Base-by-base conservation (phyloP, 1,140 invertebrate genomes). In the Nephotettix cincticeps region DNA sequence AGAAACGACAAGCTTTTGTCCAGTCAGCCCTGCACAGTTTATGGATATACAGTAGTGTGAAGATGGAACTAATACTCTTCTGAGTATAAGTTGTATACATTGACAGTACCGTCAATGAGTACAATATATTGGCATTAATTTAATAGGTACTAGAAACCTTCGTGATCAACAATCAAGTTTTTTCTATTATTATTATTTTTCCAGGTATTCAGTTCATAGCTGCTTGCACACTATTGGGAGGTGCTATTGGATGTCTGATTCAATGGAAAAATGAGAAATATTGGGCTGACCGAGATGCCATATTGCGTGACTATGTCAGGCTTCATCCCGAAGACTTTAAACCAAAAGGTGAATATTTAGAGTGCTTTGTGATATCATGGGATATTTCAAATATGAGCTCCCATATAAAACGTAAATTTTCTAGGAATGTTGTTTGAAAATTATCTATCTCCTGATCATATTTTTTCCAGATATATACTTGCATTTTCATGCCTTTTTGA, bases 321-420 rank as follows among this genome's bases (percentile, higher is more conserved):
- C 80, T 85, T 61, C 90, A 92, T 80, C 89, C 89, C 27, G 89
- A 91, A 74, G 87, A 90, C 78, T 91, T 91, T 74, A 83, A 85
- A 71, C 76, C 78, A 4, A 87, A 85, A 76, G 81, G 89, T 90
- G 79, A 65, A 30, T 68, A 61, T 67, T 70, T 29, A 17, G 17
- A 27, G 14, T 36, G 40, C n/a, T n/a, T n/a, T 43, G n/a, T n/a
- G n/a, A 43, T 9, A 43, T n/a, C 9, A n/a, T 43, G 9, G 40
- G n/a, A n/a, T n/a, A 43, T 43, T 43, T 9, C 9, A 43, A 43
- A 43, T 43, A n/a, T 43, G 9, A 43, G 40, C 9, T 9, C 40
- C 9, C n/a, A 11, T 43, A 11, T 9, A 11, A 43, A 43, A 43
- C 40, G 9, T 43, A n/a, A 11, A 9, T 43, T 43, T 11, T 9